phyloP scores from a whole-genome alignment of 2,797 vertebrate species.

The Cirrhinus molitorella region DNA sequence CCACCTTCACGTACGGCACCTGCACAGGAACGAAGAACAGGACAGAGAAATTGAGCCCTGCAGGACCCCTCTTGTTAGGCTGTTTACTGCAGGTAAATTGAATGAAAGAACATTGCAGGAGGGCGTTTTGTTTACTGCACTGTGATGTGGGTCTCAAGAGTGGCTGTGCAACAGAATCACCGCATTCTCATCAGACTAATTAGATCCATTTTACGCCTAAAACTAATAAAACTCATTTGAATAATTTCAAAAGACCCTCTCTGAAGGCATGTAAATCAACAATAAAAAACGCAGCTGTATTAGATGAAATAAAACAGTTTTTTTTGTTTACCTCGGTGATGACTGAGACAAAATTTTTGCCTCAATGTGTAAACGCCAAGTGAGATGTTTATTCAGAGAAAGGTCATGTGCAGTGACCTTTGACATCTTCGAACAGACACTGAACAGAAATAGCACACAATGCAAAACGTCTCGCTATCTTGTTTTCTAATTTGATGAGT shows the following conservation, averaged over 20 bases:
- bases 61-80: conserved; percentile 10
- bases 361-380: not conserved
- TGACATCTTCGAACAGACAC: not conserved
- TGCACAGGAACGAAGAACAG: conserved; percentile 63
- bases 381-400: conserved; percentile 10
- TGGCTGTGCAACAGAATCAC: conserved; percentile 8
- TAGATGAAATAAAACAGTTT: conserved; percentile 40
- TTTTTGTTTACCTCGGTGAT: conserved; percentile 3
- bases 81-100: conserved; percentile 26
- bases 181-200: conserved; percentile 54
- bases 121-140: conserved; percentile 36
- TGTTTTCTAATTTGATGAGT: conserved; percentile 45
- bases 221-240: conserved; percentile 53
- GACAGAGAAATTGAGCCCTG: conserved; percentile 11
- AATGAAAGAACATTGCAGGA: conserved; percentile 32
- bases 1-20: conserved; percentile 99
- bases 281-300: conserved; percentile 20
- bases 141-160: conserved; percentile 12
- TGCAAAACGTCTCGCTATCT: conserved; percentile 10
- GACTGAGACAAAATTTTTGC: not conserved
- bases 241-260: conserved; percentile 59
- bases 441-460: conserved; percentile 8
- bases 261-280: conserved; percentile 48
- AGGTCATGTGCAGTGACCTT: conserved; percentile 21
- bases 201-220: conserved; percentile 44